phyloP scores from a whole-genome alignment of 2,113 vertebrate species.

The Pteropus alecto region DNA sequence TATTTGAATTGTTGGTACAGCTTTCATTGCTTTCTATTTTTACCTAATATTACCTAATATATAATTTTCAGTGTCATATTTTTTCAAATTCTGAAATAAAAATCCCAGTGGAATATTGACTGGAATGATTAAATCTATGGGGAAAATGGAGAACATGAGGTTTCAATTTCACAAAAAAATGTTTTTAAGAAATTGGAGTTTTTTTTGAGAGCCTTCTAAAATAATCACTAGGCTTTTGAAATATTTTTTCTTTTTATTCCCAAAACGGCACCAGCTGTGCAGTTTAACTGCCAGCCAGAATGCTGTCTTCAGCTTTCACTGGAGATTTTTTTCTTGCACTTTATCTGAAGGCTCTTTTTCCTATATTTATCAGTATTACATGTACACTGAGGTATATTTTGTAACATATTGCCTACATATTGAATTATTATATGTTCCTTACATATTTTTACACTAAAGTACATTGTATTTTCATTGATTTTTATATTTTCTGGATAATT shows the following conservation, averaged over 20 bases:
- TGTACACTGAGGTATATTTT: background rate
- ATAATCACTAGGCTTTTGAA: conserved; percentile 36
- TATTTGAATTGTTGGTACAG: background rate
- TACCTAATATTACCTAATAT: background rate
- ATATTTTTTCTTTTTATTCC: conserved; percentile 44
- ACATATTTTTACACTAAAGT: background rate
- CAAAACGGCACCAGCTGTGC: conserved; percentile 54
- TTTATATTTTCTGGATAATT: background rate
- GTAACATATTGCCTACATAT: background rate
- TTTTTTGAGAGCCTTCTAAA: conserved; percentile 22
- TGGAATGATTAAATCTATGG: background rate
- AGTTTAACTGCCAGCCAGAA: conserved; percentile 43
- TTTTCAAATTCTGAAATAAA: conserved; percentile 40
- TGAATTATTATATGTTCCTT: background rate
- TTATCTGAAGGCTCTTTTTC: conserved; percentile 17
- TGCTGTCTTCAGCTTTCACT: conserved; percentile 39
- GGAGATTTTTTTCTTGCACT: background rate
- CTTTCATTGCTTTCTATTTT: background rate
- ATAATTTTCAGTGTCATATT: background rate
- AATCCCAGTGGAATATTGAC: background rate
- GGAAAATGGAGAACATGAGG: background rate
- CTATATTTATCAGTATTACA: conserved; percentile 1
- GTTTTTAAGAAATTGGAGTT: background rate
- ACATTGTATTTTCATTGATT: background rate
- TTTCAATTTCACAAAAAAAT: conserved; percentile 30